Evolutionary conservation across 2,888 invertebrate species (phyloP), one percentile per base, ranked within the genome.

Genomic region (Eupeodes latifasciatus): DNA sequence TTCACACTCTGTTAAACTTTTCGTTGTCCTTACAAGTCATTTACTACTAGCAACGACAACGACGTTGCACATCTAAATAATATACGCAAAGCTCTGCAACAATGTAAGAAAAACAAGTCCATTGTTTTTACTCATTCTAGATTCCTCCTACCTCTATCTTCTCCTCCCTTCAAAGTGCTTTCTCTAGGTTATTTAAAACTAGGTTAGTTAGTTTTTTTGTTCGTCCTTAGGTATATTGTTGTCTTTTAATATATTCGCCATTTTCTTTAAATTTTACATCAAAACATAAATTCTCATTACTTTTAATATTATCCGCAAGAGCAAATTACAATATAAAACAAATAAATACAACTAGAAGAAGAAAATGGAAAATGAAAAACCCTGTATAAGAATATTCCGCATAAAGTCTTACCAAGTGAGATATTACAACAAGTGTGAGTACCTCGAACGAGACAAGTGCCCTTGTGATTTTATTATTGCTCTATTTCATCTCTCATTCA

Each of bases 1-100:
- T 83, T 82, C 71, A 75, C 66, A 79, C 86, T 83, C 86, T 83
- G 83, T 66, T 87, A 71, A 83, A 47, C 82, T 57, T 36, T 27
- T 34, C 69, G 57, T 64, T 78, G 81, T 82, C 82, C 66, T 78
- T 82, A 47, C 53, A 69, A 67, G 19, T 74, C 75, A 61, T 59
- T 77, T 59, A 77, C 74, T 69, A 34, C 44, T 12, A 27, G 27
- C 27, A 27, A 27, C 27, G 27, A 27, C 3, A 27, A 3, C 27
- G 27, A 27, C 27, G 12, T 14, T 49, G 49, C 53, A 57, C n/a
- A 57, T 71, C 40, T 5, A 57, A 57, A 55, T 71, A 44, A 71
- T 71, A 71, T 71, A 71, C 57, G 71, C 71, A 71, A 27, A 57
- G 12, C 14, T 27, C 2, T n/a, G 59, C 59, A 47, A 47, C 72